phyloP scores from a whole-genome alignment of 1,140 invertebrate genomes.

The Prorops nasuta region DNA sequence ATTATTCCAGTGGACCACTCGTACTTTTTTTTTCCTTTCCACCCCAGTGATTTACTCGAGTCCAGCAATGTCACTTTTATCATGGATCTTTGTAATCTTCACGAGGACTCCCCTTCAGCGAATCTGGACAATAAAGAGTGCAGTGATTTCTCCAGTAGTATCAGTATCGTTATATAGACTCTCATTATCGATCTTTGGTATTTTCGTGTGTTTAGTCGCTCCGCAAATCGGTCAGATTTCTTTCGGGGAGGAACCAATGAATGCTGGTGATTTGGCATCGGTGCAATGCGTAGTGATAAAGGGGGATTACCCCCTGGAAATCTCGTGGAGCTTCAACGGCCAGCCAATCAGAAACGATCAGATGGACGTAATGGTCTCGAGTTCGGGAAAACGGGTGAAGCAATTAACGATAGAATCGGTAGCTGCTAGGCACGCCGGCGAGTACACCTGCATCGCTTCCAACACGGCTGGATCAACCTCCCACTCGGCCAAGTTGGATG shows the following conservation, averaged over 20 bases:
- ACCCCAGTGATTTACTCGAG: too few species aligned
- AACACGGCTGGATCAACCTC: slow-evolving; percentile 70
- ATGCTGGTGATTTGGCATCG: slow-evolving; percentile 72
- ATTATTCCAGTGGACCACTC: too few species aligned
- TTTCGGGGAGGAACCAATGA: slow-evolving; percentile 68
- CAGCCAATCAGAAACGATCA: slow-evolving; percentile 40
- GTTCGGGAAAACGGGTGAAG: slow-evolving; percentile 60
- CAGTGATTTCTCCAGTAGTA: neutral
- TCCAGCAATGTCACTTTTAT: too few species aligned
- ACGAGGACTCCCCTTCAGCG: too few species aligned
- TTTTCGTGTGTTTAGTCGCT: too few species aligned
- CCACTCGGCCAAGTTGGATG: slow-evolving; percentile 68
- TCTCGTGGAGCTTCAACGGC: slow-evolving; percentile 63
- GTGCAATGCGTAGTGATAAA: slow-evolving; percentile 68
- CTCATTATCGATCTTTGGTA: neutral
- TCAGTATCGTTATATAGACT: neutral
- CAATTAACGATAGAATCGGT: slow-evolving; percentile 72
- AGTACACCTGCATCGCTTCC: slow-evolving; percentile 75
- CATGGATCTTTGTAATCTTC: too few species aligned
- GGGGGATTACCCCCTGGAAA: slow-evolving; percentile 69
- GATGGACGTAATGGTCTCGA: slow-evolving; percentile 47
- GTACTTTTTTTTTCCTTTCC: too few species aligned
- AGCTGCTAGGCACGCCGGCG: slow-evolving; percentile 69
- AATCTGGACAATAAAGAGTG: too few species aligned
- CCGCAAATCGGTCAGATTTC: slow-evolving; percentile 69